These are phyloP conservation scores for Apis cerana DNA, from an alignment of 1,140 invertebrate genomes.

Conservation along the genomic window DNA sequence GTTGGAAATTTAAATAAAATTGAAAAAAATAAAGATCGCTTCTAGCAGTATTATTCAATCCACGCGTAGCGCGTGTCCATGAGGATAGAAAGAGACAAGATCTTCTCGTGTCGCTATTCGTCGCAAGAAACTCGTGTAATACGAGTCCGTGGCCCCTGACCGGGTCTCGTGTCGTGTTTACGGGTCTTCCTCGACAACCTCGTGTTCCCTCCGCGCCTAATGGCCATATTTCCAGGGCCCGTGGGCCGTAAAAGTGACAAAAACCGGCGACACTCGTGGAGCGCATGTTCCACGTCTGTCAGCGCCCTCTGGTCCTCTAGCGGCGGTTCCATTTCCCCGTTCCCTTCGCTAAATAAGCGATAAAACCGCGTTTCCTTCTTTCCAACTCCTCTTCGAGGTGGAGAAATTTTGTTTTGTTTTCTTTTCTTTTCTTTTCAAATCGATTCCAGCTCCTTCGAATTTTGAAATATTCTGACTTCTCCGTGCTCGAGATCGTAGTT, in stretches of 20 bases:
- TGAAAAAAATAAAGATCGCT: too few species aligned
- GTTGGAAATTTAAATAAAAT: too few species aligned
- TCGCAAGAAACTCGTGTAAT: slow-evolving; percentile 60
- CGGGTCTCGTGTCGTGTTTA: slow-evolving; percentile 57
- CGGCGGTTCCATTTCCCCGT: slow-evolving; percentile 45
- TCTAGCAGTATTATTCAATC: too few species aligned
- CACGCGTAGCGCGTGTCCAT: background rate
- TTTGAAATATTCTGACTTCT: too few species aligned
- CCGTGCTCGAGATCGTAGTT: too few species aligned
- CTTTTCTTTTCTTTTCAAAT: background rate
- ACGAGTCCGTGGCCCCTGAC: slow-evolving; percentile 49
- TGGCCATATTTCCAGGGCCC: slow-evolving; percentile 67
- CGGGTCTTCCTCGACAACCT: slow-evolving; percentile 48
- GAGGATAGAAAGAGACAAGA: background rate
- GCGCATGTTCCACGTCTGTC: slow-evolving; percentile 71
- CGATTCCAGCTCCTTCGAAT: too few species aligned
- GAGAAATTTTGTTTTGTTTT: background rate
- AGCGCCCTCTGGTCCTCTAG: slow-evolving; percentile 56
- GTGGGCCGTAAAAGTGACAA: slow-evolving; percentile 67
- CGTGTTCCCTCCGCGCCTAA: slow-evolving; percentile 65
- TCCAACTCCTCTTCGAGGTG: background rate
- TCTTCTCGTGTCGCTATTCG: background rate
- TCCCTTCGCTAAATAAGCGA: slow-evolving; percentile 47
- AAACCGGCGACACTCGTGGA: slow-evolving; percentile 61
- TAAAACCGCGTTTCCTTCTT: slow-evolving; percentile 48